Evolutionary conservation across 2,113 vertebrate species (phyloP).

Genomic region (Mesitornis unicolor): DNA sequence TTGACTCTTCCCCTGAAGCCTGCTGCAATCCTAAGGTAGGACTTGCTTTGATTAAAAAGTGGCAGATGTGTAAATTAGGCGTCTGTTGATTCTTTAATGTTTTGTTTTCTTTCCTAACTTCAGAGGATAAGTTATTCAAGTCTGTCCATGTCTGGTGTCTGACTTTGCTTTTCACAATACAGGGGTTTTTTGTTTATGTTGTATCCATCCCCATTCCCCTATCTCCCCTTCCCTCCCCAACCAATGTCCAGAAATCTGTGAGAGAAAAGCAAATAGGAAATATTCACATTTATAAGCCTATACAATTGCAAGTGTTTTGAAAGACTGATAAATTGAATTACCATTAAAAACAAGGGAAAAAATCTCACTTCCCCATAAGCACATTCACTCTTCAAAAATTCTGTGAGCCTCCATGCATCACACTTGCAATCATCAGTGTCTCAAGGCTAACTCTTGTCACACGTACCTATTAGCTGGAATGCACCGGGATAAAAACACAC

Average conservation of each 20-base stretch:
- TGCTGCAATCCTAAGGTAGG: neutral
- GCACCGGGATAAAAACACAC: neutral
- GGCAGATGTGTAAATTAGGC: neutral
- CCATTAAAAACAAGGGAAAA: neutral
- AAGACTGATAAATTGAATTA: neutral
- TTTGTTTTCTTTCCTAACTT: neutral
- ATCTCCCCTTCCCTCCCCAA: accelerated
- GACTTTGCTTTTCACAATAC: neutral
- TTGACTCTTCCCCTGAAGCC: neutral
- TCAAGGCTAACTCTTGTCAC: neutral
- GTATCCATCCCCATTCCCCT: neutral
- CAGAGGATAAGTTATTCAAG: neutral
- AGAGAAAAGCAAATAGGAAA: neutral
- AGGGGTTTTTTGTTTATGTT: neutral
- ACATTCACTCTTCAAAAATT: neutral
- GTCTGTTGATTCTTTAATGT: neutral
- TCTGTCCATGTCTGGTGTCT: neutral
- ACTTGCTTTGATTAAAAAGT: neutral
- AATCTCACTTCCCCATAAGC: neutral
- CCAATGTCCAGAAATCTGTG: neutral
- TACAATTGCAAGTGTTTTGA: neutral
- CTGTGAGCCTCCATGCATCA: neutral
- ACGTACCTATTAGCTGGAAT: neutral
- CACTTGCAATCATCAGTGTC: neutral
- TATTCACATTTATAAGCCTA: neutral